Conservation (phyloP, 2,888 invertebrate species). For the Aethes cnicana region DNA sequence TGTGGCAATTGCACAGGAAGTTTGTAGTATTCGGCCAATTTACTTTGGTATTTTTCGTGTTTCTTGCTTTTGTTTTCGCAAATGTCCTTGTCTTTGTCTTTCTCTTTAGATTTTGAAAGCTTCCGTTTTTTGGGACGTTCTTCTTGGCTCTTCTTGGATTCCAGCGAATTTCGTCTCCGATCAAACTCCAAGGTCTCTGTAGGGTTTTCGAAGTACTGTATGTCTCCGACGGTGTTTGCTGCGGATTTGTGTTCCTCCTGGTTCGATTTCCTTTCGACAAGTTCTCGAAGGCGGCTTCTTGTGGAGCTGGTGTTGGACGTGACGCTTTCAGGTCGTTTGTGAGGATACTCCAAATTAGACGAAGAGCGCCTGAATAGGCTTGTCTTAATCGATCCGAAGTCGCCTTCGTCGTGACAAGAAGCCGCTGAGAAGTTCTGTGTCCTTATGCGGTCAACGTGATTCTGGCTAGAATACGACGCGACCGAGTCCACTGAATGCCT, state of each 20-base stretch:
- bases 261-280: conserved; percentile 79
- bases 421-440: conserved; percentile 80
- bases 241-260: conserved; percentile 77
- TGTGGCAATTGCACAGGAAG: conserved; percentile 73
- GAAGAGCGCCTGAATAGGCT: conserved; percentile 77
- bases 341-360: conserved; percentile 70
- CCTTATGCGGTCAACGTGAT: conserved; percentile 82
- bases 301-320: conserved; percentile 76
- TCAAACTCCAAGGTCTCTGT: conserved; percentile 78
- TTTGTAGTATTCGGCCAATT: conserved; percentile 76
- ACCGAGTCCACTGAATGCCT: conserved; percentile 83
- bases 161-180: conserved; percentile 66
- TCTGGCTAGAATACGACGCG: conserved; percentile 83
- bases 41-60: conserved; percentile 76
- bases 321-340: conserved; percentile 75
- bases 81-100: conserved; percentile 51
- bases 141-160: conserved; percentile 67
- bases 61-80: conserved; percentile 69
- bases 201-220: conserved; percentile 79
- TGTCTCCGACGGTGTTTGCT: conserved; percentile 74
- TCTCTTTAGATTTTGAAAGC: conserved; percentile 66
- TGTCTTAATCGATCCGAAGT: conserved; percentile 78
- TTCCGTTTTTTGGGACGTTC: conserved; percentile 75
- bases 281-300: conserved; percentile 80
- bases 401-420: conserved; percentile 80